phyloP scores from a whole-genome alignment of 2,113 vertebrate species.

The Nipponia nippon region DNA sequence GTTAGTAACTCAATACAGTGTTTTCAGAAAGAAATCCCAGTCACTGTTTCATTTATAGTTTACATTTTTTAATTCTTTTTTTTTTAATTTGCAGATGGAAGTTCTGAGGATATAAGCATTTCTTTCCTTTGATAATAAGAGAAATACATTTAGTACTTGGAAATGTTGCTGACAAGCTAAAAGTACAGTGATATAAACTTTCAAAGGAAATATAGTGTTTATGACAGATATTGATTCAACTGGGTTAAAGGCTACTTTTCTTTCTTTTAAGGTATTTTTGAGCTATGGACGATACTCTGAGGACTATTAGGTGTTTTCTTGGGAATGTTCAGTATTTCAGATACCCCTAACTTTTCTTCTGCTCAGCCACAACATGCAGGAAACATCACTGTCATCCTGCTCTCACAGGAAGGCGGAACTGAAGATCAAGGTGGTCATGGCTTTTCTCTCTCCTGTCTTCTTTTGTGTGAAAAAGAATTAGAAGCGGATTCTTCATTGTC shows the following conservation, averaged over 20 bases:
- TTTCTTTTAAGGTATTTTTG: background rate
- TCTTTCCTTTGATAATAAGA: constrained; percentile 56
- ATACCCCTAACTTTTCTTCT: background rate
- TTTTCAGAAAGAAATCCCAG: background rate
- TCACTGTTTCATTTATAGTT: background rate
- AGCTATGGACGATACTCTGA: background rate
- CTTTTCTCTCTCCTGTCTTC: background rate
- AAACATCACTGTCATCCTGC: background rate
- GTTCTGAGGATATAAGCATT: constrained; percentile 17
- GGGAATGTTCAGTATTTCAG: background rate
- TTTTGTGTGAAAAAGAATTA: constrained; percentile 5
- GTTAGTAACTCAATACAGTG: background rate
- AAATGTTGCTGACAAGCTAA: constrained; percentile 55
- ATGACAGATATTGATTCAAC: constrained; percentile 13
- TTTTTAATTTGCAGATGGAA: constrained; percentile 16
- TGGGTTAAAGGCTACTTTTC: constrained; percentile 43
- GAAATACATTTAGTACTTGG: constrained; percentile 13
- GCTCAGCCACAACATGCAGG: background rate
- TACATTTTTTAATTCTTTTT: background rate
- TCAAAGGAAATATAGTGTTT: constrained; percentile 7
- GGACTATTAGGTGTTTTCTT: background rate
- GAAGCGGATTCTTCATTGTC: background rate
- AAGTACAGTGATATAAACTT: background rate
- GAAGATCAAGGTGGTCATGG: background rate
- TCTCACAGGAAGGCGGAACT: background rate